A percentile compares a stretch with the other conserved stretches of the same genome.
phyloP scores from a whole-genome alignment of 2,888 invertebrate genomes.

The Plagodis pulveraria region DNA sequence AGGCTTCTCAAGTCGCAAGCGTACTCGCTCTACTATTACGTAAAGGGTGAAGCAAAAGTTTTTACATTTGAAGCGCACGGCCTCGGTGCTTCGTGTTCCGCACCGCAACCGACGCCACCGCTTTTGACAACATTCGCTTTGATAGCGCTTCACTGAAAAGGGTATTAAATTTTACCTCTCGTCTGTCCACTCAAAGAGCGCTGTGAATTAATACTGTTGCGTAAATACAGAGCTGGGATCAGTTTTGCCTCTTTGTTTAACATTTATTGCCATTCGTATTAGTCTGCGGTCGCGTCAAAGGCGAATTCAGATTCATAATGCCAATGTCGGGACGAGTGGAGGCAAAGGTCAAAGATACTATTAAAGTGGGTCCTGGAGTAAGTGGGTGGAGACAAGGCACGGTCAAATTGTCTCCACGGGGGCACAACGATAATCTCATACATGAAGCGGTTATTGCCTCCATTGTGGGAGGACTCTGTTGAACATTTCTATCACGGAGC shows the following conservation, averaged over 20 bases:
- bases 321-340: conserved; percentile 65
- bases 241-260: conserved; percentile 36
- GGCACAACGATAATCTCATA: conserved; percentile 66
- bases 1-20: conserved; percentile 72
- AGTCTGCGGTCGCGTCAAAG: conserved; percentile 62
- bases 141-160: conserved; percentile 68
- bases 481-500: conserved; percentile 40
- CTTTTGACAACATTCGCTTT: conserved; percentile 81
- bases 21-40: conserved; percentile 64
- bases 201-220: conserved; percentile 66
- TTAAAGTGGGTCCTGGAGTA: conserved; percentile 56
- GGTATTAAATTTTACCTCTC: conserved; percentile 75
- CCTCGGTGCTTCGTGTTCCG: conserved; percentile 68
- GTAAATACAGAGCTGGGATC: conserved; percentile 49
- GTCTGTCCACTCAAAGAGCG: conserved; percentile 65
- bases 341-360: conserved; percentile 74
- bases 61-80: conserved; percentile 74
- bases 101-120: conserved; percentile 62
- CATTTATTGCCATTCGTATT: conserved; percentile 28
- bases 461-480: conserved; percentile 41
- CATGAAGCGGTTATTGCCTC: conserved; percentile 56
- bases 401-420: conserved; percentile 64
- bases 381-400: conserved; percentile 54
- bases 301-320: conserved; percentile 53
- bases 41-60: conserved; percentile 80